A percentile compares a stretch with the other conserved stretches of the same genome.
These are phyloP conservation scores for Natrix natrix DNA, from an alignment of 2,797 vertebrate genomes.

Conservation along the genomic window DNA sequence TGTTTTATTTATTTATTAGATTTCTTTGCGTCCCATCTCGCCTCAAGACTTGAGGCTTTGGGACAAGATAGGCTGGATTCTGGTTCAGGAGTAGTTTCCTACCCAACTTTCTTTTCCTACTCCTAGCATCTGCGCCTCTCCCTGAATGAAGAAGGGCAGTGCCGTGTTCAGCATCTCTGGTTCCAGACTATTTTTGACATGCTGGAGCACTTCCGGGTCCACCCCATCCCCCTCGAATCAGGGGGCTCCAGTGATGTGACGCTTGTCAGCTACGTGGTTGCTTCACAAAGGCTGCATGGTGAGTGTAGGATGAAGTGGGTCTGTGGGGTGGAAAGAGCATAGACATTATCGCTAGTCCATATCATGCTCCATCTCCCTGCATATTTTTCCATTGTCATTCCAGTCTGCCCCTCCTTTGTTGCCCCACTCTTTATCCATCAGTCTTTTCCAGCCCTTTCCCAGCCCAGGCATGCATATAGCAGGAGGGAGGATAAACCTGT, in stretches of 20 bases:
- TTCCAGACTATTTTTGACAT: slow-evolving; percentile 97
- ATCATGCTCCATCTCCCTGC: slow-evolving; percentile 25
- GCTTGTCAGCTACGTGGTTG: slow-evolving; percentile 89
- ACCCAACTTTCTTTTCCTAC: slow-evolving; percentile 20
- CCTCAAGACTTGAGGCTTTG: not conserved
- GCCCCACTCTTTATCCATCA: not conserved
- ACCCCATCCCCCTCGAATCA: slow-evolving; percentile 95
- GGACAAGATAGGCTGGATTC: slow-evolving; percentile 28
- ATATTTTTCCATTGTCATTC: slow-evolving; percentile 10
- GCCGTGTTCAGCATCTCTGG: slow-evolving; percentile 98
- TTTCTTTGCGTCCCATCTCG: not conserved
- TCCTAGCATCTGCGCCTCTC: slow-evolving; percentile 94
- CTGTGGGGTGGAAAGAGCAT: not conserved
- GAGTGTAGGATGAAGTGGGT: slow-evolving; percentile 42
- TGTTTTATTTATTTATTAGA: not conserved
- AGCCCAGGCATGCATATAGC: not conserved
- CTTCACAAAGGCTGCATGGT: slow-evolving; percentile 88
- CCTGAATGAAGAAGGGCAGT: slow-evolving; percentile 91
- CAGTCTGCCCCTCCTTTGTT: not conserved
- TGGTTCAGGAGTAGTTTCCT: not conserved
- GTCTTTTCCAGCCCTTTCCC: not conserved
- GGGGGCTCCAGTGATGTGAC: slow-evolving; percentile 95
- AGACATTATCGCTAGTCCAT: not conserved
- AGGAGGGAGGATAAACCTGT: not conserved
- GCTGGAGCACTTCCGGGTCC: slow-evolving; percentile 94